Evolutionary conservation across 2,888 invertebrate genomes (phyloP).

Genomic region (Drosophila multiciliata): DNA sequence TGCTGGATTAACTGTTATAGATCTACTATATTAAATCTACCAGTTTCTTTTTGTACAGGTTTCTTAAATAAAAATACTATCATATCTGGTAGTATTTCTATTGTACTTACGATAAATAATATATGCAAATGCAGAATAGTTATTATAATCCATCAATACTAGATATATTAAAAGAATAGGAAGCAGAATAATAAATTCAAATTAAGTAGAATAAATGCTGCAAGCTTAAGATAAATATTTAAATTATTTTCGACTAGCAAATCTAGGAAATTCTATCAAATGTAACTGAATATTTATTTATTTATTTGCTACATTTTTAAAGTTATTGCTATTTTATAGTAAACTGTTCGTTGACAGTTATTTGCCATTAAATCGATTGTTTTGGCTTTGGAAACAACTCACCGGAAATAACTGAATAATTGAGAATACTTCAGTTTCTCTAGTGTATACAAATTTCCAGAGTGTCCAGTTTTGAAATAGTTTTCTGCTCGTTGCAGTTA

Average conservation of each 20-base stretch:
- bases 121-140: background rate
- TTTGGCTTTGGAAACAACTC: background rate
- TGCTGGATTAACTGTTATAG: background rate
- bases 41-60: background rate
- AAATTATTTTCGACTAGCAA: background rate
- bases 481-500: conserved; percentile 23
- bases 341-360: background rate
- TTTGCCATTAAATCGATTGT: background rate
- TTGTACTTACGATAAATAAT: background rate
- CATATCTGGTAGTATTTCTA: background rate
- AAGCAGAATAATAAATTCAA: background rate
- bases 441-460: conserved; percentile 4
- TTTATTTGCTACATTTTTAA: background rate
- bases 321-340: background rate
- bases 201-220: background rate
- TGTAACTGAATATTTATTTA: background rate
- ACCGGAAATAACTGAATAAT: background rate
- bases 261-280: background rate
- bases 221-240: background rate
- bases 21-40: background rate
- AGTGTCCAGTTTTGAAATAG: conserved; percentile 6
- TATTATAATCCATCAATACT: background rate
- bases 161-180: background rate
- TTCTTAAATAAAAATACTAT: background rate
- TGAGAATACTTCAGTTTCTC: background rate